Evolutionary conservation across 37 sponge, comb jelly and placozoan species (phyloP), one percentile per base, ranked within the genome.

Genomic region (Ephydatia muelleri): DNA sequence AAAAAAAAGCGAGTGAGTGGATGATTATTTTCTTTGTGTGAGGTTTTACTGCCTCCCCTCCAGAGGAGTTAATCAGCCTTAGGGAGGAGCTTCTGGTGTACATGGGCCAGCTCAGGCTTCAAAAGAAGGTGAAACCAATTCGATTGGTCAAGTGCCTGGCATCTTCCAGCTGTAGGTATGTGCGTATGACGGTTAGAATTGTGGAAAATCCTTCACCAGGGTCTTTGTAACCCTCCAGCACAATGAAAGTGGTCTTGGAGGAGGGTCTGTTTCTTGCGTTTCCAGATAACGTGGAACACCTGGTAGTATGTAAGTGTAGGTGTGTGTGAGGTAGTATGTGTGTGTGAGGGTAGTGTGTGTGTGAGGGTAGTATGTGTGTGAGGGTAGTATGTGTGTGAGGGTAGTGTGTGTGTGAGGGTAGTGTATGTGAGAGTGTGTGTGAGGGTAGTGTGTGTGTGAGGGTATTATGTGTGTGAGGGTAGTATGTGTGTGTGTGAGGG

Each of bases 171-270:
- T 48, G 49, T 65, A 78, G 5, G 78, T 78, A 78, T n/a, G 64
- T 48, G 30, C 28, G n/a, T n/a, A n/a, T n/a, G n/a, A n/a, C n/a
- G n/a, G n/a, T n/a, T n/a, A n/a, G n/a, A n/a, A n/a, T n/a, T n/a
- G n/a, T n/a, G n/a, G n/a, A n/a, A n/a, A n/a, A n/a, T n/a, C n/a
- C n/a, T n/a, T n/a, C 23, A 3, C 33, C 11, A 65, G 30, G 22
- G 6, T 79, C 32, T 16, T 69, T 26, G 19, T 49, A 8, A 16
- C 36, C 14, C 27, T 29, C 9, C 77, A 84, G 85, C 19, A 69
- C 76, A 21, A 38, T 84, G 77, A 67, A n/a, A 38, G 68, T 77
- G 38, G 23, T 43, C 49, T 68, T 84, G 77, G 39, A 39, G 77
- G 28, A 22, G 48, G 39, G 40, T 22, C 85, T 77, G 29, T 43